Base-by-base conservation (phyloP, 1,140 invertebrate genomes). In the Halictus rubicundus region DNA sequence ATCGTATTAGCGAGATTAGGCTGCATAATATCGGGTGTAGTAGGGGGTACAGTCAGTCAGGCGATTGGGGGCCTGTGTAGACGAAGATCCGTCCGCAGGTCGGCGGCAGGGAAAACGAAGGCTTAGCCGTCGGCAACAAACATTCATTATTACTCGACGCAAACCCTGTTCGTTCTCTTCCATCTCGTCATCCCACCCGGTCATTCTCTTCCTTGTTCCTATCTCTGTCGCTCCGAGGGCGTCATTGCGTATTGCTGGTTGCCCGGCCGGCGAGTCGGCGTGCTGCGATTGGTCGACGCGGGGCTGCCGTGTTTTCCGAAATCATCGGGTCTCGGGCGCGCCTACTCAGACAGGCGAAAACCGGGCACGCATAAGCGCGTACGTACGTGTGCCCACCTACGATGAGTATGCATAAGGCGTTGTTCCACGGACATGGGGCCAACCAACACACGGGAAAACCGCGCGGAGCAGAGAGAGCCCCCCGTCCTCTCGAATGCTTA, bases 71-170 rank as follows among this genome's bases (percentile, higher is more conserved):
- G 61, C 46, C 46, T 42, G 25, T 21, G 59, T 65, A 37, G 54
- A 70, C 72, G 84, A 77, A 75, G 73, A 85, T 64, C 70, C 59
- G 54, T 84, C 75, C 73, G 59, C 73, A 27, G 84, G 74, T 87
- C 83, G 72, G 86, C 32, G 89, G 81, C 80, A 78, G 73, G 73
- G 85, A 88, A 88, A 90, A 89, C 86, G 84, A 87, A 88, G 86
- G 86, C 84, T 89, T 80, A 85, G 82, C 85, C 82, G 81, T 54
- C 75, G 83, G 76, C 86, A 87, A 86, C 88, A 87, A 90, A 88
- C 84, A 90, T 90, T 91, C 86, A 91, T 90, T 88, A 91, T 90
- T 87, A 84, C 83, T 88, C 82, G 86, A 80, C 83, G 84, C 78
- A 66, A 78, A 78, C 70, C 79, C 80, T 75, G 80, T 87, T 75